Percentiles rank a stretch among this genome's conserved stretches.
These are phyloP conservation scores for Campaea margaritaria DNA, from an alignment of 2,888 invertebrate genomes.

Conservation along the genomic window DNA sequence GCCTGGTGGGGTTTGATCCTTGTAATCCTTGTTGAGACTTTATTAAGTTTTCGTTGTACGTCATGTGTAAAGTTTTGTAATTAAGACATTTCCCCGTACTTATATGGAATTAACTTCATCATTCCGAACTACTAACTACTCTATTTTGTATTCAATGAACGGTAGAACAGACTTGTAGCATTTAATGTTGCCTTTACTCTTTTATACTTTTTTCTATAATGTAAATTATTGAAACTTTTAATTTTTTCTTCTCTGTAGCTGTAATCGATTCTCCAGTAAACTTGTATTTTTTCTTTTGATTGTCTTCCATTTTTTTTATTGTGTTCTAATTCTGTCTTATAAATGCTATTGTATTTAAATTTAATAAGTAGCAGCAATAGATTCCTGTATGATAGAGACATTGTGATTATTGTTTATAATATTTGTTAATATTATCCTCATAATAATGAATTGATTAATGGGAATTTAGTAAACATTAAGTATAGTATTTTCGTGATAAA, in stretches of 20 bases:
- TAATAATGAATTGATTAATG: constrained; percentile 73
- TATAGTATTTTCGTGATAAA: constrained; percentile 83
- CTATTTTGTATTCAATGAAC: constrained; percentile 51
- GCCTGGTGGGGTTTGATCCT: constrained; percentile 39
- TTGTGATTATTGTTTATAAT: constrained; percentile 47
- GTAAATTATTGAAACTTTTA: no score
- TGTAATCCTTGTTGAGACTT: constrained; percentile 65
- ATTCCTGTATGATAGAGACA: constrained; percentile 51
- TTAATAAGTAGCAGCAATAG: constrained; percentile 53
- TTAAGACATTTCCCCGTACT: constrained; percentile 54
- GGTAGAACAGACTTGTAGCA: constrained; percentile 48
- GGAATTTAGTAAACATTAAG: constrained; percentile 81
- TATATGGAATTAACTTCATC: constrained; percentile 58
- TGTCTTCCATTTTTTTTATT: constrained; percentile 67
- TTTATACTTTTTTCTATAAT: constrained; percentile 50
- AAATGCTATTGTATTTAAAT: constrained; percentile 50
- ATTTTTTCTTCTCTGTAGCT: constrained; percentile 43
- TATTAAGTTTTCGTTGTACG: constrained; percentile 62
- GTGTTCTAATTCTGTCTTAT: constrained; percentile 31
- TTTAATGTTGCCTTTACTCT: constrained; percentile 52
- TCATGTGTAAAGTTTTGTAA: constrained; percentile 57
- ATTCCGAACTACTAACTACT: constrained; percentile 58
- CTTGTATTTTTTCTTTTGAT: not conserved
- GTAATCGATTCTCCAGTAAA: no score
- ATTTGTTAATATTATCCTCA: constrained; percentile 51